Percentiles rank a stretch among this genome's conserved stretches.
phyloP scores from a whole-genome alignment of 2,888 invertebrate genomes.

The Calliscelio sp. region DNA sequence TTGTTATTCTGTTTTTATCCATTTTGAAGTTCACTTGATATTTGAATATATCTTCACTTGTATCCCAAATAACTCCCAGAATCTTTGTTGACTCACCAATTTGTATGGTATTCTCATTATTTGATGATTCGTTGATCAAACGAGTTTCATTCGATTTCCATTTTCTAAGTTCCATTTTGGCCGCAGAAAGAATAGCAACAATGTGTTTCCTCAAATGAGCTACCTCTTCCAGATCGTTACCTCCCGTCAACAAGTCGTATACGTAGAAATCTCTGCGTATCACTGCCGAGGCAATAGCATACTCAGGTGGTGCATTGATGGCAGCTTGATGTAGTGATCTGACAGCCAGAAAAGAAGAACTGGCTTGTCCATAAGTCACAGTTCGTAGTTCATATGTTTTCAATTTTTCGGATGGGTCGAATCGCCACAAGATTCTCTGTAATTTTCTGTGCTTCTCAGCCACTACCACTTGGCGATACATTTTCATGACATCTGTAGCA shows the following conservation, averaged over 20 bases:
- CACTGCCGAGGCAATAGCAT: not conserved
- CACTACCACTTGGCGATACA: constrained; percentile 71
- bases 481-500: constrained; percentile 67
- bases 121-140: no score
- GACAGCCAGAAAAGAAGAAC: constrained; percentile 74
- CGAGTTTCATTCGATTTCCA: constrained; percentile 16
- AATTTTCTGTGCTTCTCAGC: constrained; percentile 69
- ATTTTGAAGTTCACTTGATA: not conserved
- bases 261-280: constrained; percentile 26
- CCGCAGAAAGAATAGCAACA: not conserved
- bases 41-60: not conserved
- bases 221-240: not conserved
- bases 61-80: constrained; percentile 19
- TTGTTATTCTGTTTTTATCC: not conserved
- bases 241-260: constrained; percentile 30
- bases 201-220: not conserved
- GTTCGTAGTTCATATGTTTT: constrained; percentile 65
- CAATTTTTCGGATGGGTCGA: constrained; percentile 27
- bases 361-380: constrained; percentile 76
- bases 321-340: constrained; percentile 65
- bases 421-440: constrained; percentile 79
- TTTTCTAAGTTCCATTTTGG: constrained; percentile 13
- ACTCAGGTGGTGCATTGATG: constrained; percentile 28
- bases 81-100: constrained; percentile 2
- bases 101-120: not conserved